These are phyloP conservation scores for Caenorhabditis parvicauda DNA, from an alignment of 2,888 invertebrate species.

Conservation along the genomic window DNA sequence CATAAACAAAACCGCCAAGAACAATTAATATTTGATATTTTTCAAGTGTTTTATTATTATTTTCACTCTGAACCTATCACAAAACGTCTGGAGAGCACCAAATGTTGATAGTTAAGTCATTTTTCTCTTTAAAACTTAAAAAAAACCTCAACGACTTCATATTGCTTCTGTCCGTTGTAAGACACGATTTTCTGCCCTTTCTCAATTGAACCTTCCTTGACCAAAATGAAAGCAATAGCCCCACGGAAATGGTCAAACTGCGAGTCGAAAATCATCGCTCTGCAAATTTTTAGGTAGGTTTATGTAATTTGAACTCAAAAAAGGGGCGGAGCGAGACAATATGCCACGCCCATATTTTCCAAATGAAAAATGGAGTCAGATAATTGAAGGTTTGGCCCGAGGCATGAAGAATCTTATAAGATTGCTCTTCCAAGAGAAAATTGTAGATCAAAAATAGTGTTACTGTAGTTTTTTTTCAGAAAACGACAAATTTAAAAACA, in stretches of 20 bases:
- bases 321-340: neutral
- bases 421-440: too few relatives aligned
- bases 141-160: constrained; percentile 77
- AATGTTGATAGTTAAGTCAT: neutral
- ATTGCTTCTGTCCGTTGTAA: constrained; percentile 73
- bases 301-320: neutral
- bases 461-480: too few relatives aligned
- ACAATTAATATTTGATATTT: too few relatives aligned
- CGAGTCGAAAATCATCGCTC: constrained; percentile 85
- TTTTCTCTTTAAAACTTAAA: constrained; percentile 34
- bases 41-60: neutral
- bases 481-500: too few relatives aligned
- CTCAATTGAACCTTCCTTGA: constrained; percentile 76
- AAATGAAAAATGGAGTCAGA: neutral
- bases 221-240: constrained; percentile 75
- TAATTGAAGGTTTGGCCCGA: too few relatives aligned
- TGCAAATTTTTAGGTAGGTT: constrained; percentile 4
- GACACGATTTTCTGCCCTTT: constrained; percentile 75
- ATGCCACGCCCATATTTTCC: neutral
- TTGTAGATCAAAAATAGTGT: too few relatives aligned
- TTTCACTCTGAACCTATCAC: neutral
- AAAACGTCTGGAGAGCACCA: neutral
- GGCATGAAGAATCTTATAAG: too few relatives aligned
- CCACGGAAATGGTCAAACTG: constrained; percentile 88
- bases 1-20: neutral